These are phyloP conservation scores for Pangasianodon hypophthalmus DNA, from an alignment of 2,113 vertebrate species.

Conservation along the genomic window DNA sequence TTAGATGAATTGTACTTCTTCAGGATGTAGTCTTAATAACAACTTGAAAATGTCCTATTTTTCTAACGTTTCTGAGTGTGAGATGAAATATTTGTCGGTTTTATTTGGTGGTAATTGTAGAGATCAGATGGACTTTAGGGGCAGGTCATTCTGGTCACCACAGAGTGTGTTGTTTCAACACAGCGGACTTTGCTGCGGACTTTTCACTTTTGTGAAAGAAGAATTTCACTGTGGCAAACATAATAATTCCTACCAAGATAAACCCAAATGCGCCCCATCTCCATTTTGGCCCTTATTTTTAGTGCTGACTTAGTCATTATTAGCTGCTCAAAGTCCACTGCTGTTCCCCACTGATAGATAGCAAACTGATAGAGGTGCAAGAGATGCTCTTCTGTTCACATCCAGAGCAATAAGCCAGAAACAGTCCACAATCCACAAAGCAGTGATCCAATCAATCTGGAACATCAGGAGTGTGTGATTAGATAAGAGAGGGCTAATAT, in stretches of 20 bases:
- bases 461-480: constrained; percentile 33
- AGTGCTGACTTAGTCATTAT: constrained; percentile 33
- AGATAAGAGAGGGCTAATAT: constrained; percentile 44
- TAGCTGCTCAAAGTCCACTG: constrained; percentile 38
- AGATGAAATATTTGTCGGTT: background rate
- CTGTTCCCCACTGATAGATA: constrained; percentile 33
- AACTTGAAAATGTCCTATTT: background rate
- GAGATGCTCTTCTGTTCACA: constrained; percentile 9
- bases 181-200: background rate
- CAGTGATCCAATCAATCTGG: constrained; percentile 39
- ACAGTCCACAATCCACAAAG: constrained; percentile 23
- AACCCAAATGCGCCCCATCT: background rate
- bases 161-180: background rate
- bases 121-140: no score
- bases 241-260: background rate
- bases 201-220: background rate
- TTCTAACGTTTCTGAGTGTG: background rate
- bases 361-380: constrained; percentile 32
- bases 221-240: background rate
- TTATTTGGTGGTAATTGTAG: background rate
- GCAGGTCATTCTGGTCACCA: background rate
- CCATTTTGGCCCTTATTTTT: background rate
- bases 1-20: background rate
- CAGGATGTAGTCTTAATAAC: no score
- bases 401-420: background rate